Evolutionary conservation across 2,797 vertebrate genomes (phyloP).

Genomic region (Enteromius treurensis): DNA sequence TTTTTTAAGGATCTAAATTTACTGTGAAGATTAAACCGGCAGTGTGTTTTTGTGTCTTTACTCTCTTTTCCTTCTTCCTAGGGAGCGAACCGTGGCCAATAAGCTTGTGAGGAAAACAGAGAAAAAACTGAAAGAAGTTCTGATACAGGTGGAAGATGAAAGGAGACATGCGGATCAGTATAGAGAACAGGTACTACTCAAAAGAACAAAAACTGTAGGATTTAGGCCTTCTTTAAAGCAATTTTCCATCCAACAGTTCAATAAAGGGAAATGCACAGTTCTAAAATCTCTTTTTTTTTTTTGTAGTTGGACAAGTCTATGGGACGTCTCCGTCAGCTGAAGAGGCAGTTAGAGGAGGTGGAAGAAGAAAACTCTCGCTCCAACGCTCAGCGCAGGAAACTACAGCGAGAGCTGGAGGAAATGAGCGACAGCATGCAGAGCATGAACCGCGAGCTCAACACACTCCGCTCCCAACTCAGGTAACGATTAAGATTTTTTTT

Average conservation of each 20-base stretch:
- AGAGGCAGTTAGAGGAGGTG: constrained; percentile 90
- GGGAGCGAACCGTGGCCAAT: constrained; percentile 86
- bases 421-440: constrained; percentile 84
- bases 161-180: constrained; percentile 90
- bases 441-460: constrained; percentile 86
- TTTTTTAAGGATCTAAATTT: not conserved
- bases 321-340: constrained; percentile 88
- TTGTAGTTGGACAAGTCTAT: constrained; percentile 88
- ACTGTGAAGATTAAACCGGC: too few relatives aligned
- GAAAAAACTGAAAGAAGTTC: constrained; percentile 91
- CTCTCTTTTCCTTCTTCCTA: constrained; percentile 56
- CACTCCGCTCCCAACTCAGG: constrained; percentile 89
- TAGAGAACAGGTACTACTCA: constrained; percentile 81
- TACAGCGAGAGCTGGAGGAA: constrained; percentile 91
- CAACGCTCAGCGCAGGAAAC: constrained; percentile 86
- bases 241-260: too few relatives aligned
- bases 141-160: constrained; percentile 94
- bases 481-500: constrained; percentile 65
- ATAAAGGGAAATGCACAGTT: not conserved
- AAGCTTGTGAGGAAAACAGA: constrained; percentile 89
- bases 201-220: not conserved
- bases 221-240: not conserved
- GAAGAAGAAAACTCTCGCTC: constrained; percentile 91
- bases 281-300: not conserved
- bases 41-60: not conserved